phyloP scores from a whole-genome alignment of 1,140 invertebrate genomes.

The Elymnias hypermnestra region DNA sequence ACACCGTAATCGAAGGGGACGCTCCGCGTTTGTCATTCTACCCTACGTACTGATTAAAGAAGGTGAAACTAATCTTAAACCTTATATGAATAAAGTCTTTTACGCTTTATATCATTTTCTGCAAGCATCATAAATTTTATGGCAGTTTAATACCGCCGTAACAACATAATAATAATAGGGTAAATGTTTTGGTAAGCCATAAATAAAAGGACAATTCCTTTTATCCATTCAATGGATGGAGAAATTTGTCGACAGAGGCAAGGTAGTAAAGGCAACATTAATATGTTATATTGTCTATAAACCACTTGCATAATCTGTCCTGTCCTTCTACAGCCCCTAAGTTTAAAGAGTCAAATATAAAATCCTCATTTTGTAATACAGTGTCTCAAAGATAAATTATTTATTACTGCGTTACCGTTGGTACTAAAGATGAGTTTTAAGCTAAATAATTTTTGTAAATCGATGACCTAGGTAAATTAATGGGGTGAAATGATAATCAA shows the following conservation, averaged over 20 bases:
- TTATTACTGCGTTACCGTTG: too few species aligned
- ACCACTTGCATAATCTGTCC: too few species aligned
- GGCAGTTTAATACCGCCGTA: slow-evolving; percentile 71
- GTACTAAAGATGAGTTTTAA: too few species aligned
- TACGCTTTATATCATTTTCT: slow-evolving; percentile 21
- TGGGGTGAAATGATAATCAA: too few species aligned
- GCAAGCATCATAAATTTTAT: slow-evolving; percentile 73
- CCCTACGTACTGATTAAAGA: slow-evolving; percentile 23
- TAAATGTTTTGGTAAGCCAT: slow-evolving; percentile 75
- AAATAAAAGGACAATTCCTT: slow-evolving; percentile 61
- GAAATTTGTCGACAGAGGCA: slow-evolving; percentile 18
- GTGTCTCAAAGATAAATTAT: too few species aligned
- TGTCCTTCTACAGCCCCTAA: too few species aligned
- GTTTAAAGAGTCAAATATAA: too few species aligned
- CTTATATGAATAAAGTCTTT: slow-evolving; percentile 7
- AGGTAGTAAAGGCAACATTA: too few species aligned
- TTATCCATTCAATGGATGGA: slow-evolving; percentile 39
- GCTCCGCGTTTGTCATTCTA: slow-evolving; percentile 61
- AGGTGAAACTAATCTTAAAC: background rate
- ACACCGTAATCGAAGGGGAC: slow-evolving; percentile 63
- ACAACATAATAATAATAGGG: slow-evolving; percentile 72
- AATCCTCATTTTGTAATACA: too few species aligned
- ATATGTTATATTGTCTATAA: too few species aligned
- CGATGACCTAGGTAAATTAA: too few species aligned
- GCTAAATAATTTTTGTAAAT: too few species aligned